Conservation (phyloP, 2,888 invertebrate genomes). For the Andrena marginata region DNA sequence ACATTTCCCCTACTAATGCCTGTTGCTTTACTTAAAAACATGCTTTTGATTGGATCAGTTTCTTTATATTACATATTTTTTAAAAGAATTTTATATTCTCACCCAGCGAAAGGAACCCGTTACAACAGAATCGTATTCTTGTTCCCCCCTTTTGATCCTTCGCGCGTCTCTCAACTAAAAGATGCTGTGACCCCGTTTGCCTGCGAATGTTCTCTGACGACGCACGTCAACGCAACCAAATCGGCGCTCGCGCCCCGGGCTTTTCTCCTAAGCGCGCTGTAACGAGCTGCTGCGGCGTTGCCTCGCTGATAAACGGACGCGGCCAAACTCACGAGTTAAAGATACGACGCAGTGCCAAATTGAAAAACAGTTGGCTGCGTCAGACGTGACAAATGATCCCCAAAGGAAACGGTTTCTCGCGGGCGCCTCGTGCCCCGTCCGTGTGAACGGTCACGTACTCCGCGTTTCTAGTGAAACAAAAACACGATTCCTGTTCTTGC, state of each 20-base stretch:
- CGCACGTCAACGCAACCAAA: background rate
- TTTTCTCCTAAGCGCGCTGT: conserved; percentile 20
- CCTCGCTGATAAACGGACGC: conserved; percentile 49
- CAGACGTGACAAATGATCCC: conserved; percentile 38
- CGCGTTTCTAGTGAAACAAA: background rate
- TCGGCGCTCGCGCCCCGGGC: background rate
- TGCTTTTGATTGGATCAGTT: too few relatives aligned
- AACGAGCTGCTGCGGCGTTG: background rate
- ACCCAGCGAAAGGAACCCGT: background rate
- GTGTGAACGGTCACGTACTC: conserved; percentile 34
- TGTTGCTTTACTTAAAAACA: too few relatives aligned
- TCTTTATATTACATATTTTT: too few relatives aligned
- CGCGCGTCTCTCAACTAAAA: background rate
- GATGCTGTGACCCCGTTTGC: conserved; percentile 2
- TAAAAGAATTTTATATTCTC: background rate
- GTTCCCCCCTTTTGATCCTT: background rate
- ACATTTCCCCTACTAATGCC: too few relatives aligned
- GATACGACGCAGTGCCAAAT: conserved; percentile 40
- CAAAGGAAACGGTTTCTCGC: background rate
- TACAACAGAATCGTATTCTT: background rate
- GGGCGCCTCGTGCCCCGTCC: background rate
- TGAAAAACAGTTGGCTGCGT: conserved; percentile 46
- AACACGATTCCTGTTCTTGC: conserved; percentile 6
- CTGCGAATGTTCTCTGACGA: background rate
- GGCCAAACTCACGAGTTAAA: conserved; percentile 34